Evolutionary conservation across 2,797 vertebrate species (phyloP).

Genomic region (Acrossocheilus fasciatus): DNA sequence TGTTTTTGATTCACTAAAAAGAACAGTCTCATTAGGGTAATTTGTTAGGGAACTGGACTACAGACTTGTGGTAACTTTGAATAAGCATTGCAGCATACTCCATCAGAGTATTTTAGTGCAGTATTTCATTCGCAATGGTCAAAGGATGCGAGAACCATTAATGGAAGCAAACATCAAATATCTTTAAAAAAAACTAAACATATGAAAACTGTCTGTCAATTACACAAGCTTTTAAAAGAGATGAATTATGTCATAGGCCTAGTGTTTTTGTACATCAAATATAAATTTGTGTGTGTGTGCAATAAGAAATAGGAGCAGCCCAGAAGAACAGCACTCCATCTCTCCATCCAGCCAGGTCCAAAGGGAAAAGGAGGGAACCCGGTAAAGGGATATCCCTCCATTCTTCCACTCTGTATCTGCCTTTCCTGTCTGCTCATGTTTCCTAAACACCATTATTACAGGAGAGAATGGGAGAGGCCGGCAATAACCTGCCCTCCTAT

Average conservation of each 20-base stretch:
- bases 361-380: conserved; percentile 80
- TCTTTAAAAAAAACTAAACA: not conserved
- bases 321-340: conserved; percentile 53
- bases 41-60: not conserved
- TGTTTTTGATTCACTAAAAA: not conserved
- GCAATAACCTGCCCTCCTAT: conserved; percentile 56
- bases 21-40: not conserved
- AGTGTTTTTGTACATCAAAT: conserved; percentile 4
- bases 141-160: not conserved
- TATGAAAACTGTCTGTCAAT: not conserved
- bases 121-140: not conserved
- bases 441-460: conserved; percentile 81
- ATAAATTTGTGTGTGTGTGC: conserved; percentile 7
- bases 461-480: conserved; percentile 63
- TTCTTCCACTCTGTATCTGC: conserved; percentile 80
- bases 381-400: conserved; percentile 87
- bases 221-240: not conserved
- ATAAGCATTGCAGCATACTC: not conserved
- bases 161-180: not conserved
- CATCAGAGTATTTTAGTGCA: not conserved
- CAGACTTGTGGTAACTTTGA: not conserved
- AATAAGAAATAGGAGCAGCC: not conserved
- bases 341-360: conserved; percentile 73
- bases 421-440: conserved; percentile 82
- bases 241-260: not conserved